Conservation (phyloP, 2,113 vertebrate genomes). For the Alaudala cheleensis region DNA sequence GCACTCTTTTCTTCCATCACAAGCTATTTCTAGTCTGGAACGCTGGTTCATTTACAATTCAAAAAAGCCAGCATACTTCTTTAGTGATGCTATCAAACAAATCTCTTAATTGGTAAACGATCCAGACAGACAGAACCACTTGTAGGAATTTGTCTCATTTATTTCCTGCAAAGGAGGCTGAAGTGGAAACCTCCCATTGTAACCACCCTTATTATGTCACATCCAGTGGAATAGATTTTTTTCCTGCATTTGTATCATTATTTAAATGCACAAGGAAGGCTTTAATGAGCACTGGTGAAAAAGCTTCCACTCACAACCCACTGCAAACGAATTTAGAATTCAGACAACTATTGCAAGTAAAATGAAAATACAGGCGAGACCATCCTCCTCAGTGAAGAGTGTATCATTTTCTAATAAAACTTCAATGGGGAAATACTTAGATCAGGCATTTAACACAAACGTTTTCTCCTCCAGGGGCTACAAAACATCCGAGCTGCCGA, state of each 20-base stretch:
- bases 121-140: neutral
- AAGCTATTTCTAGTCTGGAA: neutral
- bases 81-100: neutral
- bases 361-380: neutral
- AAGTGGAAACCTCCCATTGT: neutral
- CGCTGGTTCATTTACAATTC: neutral
- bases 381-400: neutral
- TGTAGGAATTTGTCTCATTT: neutral
- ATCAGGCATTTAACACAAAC: neutral
- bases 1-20: neutral
- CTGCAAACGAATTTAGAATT: neutral
- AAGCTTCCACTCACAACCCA: neutral
- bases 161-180: neutral
- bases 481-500: slow-evolving; percentile 82
- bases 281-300: neutral
- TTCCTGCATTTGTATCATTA: neutral
- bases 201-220: neutral
- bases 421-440: neutral
- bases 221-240: neutral
- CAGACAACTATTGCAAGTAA: neutral
- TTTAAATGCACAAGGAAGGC: neutral
- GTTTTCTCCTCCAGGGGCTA: slow-evolving; percentile 74
- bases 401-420: neutral
- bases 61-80: neutral
- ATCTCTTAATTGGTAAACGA: neutral